These are phyloP conservation scores for Gallinago nigripennis DNA, from an alignment of 2,797 vertebrate species.

Conservation along the genomic window DNA sequence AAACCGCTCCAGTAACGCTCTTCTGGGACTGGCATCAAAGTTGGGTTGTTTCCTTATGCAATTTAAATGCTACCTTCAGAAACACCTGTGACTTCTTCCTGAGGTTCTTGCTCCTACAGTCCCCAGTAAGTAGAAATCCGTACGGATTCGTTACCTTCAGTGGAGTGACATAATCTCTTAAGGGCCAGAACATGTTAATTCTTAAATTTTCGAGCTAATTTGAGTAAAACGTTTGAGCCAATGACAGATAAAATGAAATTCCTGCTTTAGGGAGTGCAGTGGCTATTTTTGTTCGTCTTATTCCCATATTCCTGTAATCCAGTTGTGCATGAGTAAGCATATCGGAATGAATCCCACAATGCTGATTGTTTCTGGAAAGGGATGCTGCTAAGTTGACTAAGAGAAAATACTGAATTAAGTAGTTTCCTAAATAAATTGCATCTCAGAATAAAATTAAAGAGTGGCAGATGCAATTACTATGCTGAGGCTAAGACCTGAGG, in stretches of 20 bases:
- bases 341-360: not conserved
- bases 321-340: not conserved
- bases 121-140: not conserved
- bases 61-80: not conserved
- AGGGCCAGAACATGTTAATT: not conserved
- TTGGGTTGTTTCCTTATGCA: not conserved
- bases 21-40: not conserved
- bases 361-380: not conserved
- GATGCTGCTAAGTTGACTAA: not conserved
- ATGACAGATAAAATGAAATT: not conserved
- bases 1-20: not conserved
- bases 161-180: not conserved
- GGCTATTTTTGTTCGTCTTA: not conserved
- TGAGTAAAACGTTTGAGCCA: constrained; percentile 22
- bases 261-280: not conserved
- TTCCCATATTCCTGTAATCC: not conserved
- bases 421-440: constrained; percentile 25
- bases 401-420: constrained; percentile 39
- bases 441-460: not conserved
- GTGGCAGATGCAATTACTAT: not conserved
- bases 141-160: not conserved
- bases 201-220: not conserved
- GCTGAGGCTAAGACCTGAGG: not conserved
- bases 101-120: not conserved
- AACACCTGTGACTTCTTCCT: not conserved